Evolutionary conservation across 1,140 invertebrate genomes (phyloP).

Genomic region (Nixonia krombeini): DNA sequence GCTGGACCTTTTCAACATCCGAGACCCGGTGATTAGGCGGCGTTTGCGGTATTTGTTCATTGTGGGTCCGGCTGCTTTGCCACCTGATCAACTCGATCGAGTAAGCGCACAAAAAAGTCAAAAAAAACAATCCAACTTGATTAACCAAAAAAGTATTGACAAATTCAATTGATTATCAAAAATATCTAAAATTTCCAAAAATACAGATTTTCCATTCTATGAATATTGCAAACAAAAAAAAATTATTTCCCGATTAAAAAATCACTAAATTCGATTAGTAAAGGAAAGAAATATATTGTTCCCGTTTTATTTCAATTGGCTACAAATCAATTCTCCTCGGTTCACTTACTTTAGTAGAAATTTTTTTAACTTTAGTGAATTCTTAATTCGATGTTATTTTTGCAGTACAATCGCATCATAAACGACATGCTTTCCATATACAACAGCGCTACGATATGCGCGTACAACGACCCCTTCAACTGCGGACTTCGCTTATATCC

Average conservation of each 20-base stretch:
- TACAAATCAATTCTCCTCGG: too few relatives aligned
- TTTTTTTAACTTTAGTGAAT: slow-evolving; percentile 4
- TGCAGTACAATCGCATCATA: slow-evolving; percentile 86
- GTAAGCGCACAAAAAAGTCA: slow-evolving; percentile 72
- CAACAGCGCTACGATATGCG: slow-evolving; percentile 88
- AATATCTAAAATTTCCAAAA: not conserved
- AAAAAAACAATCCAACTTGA: slow-evolving; percentile 8
- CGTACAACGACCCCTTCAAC: slow-evolving; percentile 84
- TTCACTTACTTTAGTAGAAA: too few relatives aligned
- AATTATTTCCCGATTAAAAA: too few relatives aligned
- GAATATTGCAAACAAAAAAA: not conserved
- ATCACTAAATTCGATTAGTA: too few relatives aligned
- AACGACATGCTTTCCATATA: slow-evolving; percentile 92
- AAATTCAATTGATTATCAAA: not conserved
- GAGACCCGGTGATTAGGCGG: slow-evolving; percentile 79
- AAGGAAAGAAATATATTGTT: too few relatives aligned
- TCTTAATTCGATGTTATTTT: slow-evolving; percentile 45
- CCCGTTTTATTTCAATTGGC: too few relatives aligned
- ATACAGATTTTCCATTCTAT: not conserved
- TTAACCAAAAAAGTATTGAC: not conserved
- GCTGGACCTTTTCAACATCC: slow-evolving; percentile 77
- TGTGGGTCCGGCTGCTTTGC: slow-evolving; percentile 87
- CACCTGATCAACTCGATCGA: slow-evolving; percentile 85
- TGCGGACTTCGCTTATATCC: slow-evolving; percentile 87
- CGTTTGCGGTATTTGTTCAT: slow-evolving; percentile 84